phyloP scores from a whole-genome alignment of 2,113 vertebrate genomes.

The Strix aluco region DNA sequence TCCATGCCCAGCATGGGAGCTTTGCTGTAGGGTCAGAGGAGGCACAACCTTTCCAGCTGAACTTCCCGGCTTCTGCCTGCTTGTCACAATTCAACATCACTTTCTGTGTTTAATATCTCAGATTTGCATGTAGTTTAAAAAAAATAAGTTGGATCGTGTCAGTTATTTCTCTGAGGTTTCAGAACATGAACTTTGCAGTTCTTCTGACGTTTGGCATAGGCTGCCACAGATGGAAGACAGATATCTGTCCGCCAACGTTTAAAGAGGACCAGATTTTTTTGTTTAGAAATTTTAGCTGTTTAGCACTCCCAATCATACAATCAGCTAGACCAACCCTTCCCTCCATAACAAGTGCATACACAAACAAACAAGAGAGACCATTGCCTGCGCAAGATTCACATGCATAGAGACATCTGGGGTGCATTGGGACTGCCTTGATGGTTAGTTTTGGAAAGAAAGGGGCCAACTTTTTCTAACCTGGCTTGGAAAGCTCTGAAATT shows the following conservation, averaged over 20 bases:
- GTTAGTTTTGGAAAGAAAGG: neutral
- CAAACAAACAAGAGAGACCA: neutral
- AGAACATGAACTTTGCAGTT: neutral
- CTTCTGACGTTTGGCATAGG: constrained; percentile 3
- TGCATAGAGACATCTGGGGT: fast-evolving
- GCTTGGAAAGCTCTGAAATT: neutral
- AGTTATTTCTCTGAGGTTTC: constrained; percentile 15
- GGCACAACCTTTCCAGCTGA: neutral
- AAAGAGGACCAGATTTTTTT: constrained; percentile 33
- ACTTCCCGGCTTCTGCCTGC: neutral
- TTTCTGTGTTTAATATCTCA: neutral
- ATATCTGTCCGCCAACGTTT: neutral
- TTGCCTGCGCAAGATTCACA: neutral
- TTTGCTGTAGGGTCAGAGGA: fast-evolving
- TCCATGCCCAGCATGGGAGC: fast-evolving
- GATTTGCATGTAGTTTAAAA: neutral
- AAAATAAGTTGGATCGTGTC: neutral
- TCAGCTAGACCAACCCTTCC: neutral
- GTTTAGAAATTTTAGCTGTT: neutral
- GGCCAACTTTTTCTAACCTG: neutral
- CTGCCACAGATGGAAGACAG: constrained; percentile 30
- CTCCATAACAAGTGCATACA: neutral
- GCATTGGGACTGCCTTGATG: neutral
- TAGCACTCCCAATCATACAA: neutral
- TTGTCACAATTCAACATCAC: neutral